These are phyloP conservation scores for Coregonus ussuriensis DNA, from an alignment of 2,797 vertebrate species.

Conservation along the genomic window DNA sequence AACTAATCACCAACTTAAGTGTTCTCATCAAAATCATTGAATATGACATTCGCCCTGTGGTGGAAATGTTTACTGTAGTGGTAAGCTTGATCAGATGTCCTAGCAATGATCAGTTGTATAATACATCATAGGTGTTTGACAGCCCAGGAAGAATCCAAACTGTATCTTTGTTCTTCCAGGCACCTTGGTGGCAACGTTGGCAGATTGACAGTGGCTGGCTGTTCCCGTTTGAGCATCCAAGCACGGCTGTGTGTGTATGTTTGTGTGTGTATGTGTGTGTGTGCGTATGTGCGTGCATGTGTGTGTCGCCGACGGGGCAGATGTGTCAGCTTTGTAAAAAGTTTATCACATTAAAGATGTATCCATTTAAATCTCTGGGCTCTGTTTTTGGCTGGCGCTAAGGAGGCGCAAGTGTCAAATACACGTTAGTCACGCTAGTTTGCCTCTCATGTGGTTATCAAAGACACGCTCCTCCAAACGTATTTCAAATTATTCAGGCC, in stretches of 20 bases:
- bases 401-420: no score
- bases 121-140: constrained; percentile 27
- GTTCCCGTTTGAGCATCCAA: constrained; percentile 48
- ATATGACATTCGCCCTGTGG: not conserved
- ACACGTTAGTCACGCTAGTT: no score
- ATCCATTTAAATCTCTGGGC: no score
- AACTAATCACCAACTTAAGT: not conserved
- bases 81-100: constrained; percentile 18
- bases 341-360: not conserved
- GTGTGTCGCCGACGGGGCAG: constrained; percentile 40
- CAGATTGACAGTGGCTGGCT: constrained; percentile 63
- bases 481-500: no score
- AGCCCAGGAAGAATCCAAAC: constrained; percentile 40
- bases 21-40: not conserved
- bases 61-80: not conserved
- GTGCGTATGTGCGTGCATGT: no score
- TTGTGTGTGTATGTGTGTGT: no score
- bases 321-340: constrained; percentile 55
- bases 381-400: no score
- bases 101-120: constrained; percentile 30
- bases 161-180: constrained; percentile 44
- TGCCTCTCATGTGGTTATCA: no score
- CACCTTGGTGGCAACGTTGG: constrained; percentile 43
- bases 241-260: no score
- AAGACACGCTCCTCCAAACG: no score